Base-by-base conservation (phyloP, 2,113 vertebrate species). In the Quiscalus mexicanus region DNA sequence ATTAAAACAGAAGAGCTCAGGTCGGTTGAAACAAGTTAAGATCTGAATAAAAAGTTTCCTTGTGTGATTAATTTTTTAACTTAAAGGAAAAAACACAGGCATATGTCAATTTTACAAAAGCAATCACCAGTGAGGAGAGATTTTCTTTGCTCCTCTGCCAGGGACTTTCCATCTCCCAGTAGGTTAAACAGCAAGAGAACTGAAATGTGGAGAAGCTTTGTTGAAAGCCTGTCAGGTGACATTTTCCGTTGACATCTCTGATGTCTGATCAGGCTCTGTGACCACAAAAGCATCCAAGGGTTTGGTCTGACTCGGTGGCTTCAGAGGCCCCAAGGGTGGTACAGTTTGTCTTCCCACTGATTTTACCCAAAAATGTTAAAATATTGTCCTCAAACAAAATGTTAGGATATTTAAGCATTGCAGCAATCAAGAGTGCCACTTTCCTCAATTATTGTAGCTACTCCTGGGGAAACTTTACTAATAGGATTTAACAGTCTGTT, bases 401-500 rank as follows among this genome's bases (percentile, higher is more conserved):
- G 33, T 49, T 65, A 84, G 68, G 58, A 45, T 79, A 69, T 79
- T 90, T 83, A 85, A 89, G 41, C 70, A 85, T 55, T 12, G 25
- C 9, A 3, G 49, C 56, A 60, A 84, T 58, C 0, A 2, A 81
- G 74, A 87, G 35, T 60, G 53, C 33, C 56, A 69, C 77, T 64
- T 87, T 42, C 75, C 67, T 95, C 74, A 85, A 65, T 95, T 87
- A 90, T 27, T 94, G 71, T 65, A 93, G 64, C 35, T 92, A 73
- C 91, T 94, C 90, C 91, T 87, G 89, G 83, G 96, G 80, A 93
- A 96, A 81, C 52, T 80, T 91, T 85, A 70, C 75, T 97, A 94
- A 97, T 91, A 95, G 95, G 95, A 96, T 97, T 97, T 96, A 97
- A 95, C 94, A 97, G 95, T 96, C 95, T 95, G 88, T 92, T 96